Base-by-base conservation (phyloP, 2,888 invertebrate genomes). In the Mythimna vitellina region DNA sequence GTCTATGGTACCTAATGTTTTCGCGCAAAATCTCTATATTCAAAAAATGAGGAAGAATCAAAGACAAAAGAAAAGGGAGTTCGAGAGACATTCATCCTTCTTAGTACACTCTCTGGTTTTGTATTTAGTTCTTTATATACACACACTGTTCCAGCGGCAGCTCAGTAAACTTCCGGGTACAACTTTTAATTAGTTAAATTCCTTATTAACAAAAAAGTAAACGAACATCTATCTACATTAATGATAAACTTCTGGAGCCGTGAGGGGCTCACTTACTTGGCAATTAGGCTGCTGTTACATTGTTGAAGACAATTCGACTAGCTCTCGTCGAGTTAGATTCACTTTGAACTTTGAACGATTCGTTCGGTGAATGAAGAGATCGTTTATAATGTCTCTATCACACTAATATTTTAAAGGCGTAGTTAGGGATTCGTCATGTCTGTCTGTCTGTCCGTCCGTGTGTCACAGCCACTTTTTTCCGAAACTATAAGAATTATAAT, bases 101-200 rank as follows among this genome's bases (percentile, higher is more conserved):
- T 65, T 25, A 25, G 22, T 17, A 32, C 22, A 2, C 20, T 29
- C 29, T 25, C 56, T 29, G 63, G 65, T 53, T 49, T 64, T 29
- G 22, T 77, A n/a, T 46, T 12, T 65, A 70, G 35, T 66, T 70
- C 61, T 58, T 71, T 65, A 29, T 67, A 35, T 60, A 76, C 65
- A 76, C 58, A 76, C 60, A 17, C 57, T 69, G 42, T 70, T 78
- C 72, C 56, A 65, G 29, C 35, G 57, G 38, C 29, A 46, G 53
- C 64, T 61, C 61, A 51, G 76, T 64, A 70, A 86, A 81, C 73
- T 85, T 81, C 63, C 65, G 64, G 64, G 58, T 57, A 53, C 32
- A 85, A 84, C 76, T 84, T 84, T 85, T 84, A 84, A 85, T 86
- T 83, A 75, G 74, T 73, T 76, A 73, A 68, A 83, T 83, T 85